These are phyloP conservation scores for Pogona vitticeps DNA, from an alignment of 2,113 vertebrate species.

Conservation along the genomic window DNA sequence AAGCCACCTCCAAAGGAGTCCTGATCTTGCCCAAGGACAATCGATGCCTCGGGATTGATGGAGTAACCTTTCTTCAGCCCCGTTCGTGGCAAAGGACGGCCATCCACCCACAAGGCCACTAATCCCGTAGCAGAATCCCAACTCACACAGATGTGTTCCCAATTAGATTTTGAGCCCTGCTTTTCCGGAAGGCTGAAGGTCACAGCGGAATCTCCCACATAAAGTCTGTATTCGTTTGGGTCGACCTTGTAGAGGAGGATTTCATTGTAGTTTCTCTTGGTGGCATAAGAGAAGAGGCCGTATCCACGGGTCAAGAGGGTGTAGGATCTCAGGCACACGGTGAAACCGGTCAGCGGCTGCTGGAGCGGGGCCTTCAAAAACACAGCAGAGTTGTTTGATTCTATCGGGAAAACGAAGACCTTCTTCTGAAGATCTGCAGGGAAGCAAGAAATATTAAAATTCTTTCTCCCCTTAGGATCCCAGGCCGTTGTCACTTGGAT, in stretches of 20 bases:
- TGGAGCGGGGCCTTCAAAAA: background rate
- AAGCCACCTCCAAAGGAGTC: constrained; percentile 22
- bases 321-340: constrained; percentile 41
- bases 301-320: background rate
- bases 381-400: background rate
- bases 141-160: constrained; percentile 14
- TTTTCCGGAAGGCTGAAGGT: background rate
- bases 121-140: background rate
- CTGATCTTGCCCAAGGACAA: constrained; percentile 48
- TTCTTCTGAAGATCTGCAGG: constrained; percentile 43
- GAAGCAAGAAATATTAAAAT: background rate
- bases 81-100: constrained; percentile 2
- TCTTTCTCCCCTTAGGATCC: no score
- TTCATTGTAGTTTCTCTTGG: background rate
- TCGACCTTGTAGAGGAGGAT: constrained; percentile 31
- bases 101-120: constrained; percentile 41
- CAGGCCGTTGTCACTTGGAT: no score
- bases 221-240: background rate
- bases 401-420: constrained; percentile 40
- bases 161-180: background rate
- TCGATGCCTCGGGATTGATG: background rate
- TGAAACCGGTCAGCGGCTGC: constrained; percentile 26
- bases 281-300: constrained; percentile 51
- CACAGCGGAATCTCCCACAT: background rate
- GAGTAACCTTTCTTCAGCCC: background rate